Percentiles rank a stretch among this genome's conserved stretches.
Conservation (phyloP, 2,113 vertebrate genomes). For the Dromas ardeola region DNA sequence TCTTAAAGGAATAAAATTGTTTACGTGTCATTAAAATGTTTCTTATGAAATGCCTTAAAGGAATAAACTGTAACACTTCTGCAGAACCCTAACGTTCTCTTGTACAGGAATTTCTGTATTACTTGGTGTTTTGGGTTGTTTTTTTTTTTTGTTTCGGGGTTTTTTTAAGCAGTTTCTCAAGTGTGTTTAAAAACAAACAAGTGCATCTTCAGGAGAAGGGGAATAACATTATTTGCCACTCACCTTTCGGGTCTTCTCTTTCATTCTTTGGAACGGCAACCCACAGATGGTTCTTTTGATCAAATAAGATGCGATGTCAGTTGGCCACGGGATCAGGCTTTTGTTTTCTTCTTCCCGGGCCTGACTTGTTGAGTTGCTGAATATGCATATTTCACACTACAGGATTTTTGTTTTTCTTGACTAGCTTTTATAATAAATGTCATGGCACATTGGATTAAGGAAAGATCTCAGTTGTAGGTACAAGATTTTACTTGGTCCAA, state of each 20-base stretch:
- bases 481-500: constrained; percentile 8
- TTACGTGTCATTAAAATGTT: constrained; percentile 54
- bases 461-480: constrained; percentile 19
- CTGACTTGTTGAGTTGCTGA: background rate
- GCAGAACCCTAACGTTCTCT: constrained; percentile 30
- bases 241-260: constrained; percentile 23
- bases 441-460: background rate
- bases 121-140: background rate
- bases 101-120: constrained; percentile 64
- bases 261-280: constrained; percentile 46
- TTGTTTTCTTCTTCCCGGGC: background rate
- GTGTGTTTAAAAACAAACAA: background rate
- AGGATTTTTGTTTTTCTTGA: background rate
- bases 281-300: constrained; percentile 27
- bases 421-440: background rate
- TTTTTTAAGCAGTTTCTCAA: constrained; percentile 20
- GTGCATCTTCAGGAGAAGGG: constrained; percentile 35
- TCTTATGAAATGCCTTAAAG: constrained; percentile 70
- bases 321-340: background rate
- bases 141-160: background rate
- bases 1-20: constrained; percentile 52
- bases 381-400: constrained; percentile 30
- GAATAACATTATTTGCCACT: background rate
- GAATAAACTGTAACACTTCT: constrained; percentile 57
- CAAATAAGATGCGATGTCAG: background rate